Evolutionary conservation across 92 coral and sea anemone species (phyloP), one percentile per base, ranked within the genome.

Genomic region (Parazoanthus atlanticus): DNA sequence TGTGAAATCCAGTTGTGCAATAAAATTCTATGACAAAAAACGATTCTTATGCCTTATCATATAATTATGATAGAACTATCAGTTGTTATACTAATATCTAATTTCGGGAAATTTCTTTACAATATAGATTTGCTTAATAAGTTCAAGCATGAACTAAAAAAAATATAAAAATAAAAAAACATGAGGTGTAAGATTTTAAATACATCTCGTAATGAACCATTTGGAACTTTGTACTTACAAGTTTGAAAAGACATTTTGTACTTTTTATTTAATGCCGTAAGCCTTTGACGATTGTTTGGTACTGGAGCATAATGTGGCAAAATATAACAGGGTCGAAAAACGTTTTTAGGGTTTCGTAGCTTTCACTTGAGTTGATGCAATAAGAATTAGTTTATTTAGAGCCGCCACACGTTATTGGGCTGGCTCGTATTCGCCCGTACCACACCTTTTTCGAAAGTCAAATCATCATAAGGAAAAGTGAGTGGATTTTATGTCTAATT

Each of bases 361-460:
- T 32, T 26, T 73, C 6, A 17, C 77, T 15, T 12, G 19, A 52
- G 0, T 16, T 13, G 58, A 52, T 52, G 58, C 58, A 19, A 52
- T 13, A 15, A 13, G 58, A 13, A 13, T 15, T 52, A 13, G 17
- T 52, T 15, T 52, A 52, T 16, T 52, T 52, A 52, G 58, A 52
- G 19, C 3, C 58, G 58, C 58, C 58, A 46, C 58, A 28, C 58
- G 16, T 36, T 21, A 66, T 36, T 36, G 76, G 47, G 29, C 25
- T 26, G 36, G 75, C 46, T n/a, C 73, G 17, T 82, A 38, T 66
- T 82, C 32, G 30, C 21, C 71, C 8, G 17, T 30, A 58, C 65
- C 74, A 82, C 58, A 65, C 87, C 77, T 84, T 43, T 30, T 74
- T 41, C 40, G 64, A 84, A 66, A 66, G 85, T 79, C 26, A 76